These are phyloP conservation scores for Deilephila porcellus DNA, from an alignment of 2,888 invertebrate genomes.

Conservation along the genomic window DNA sequence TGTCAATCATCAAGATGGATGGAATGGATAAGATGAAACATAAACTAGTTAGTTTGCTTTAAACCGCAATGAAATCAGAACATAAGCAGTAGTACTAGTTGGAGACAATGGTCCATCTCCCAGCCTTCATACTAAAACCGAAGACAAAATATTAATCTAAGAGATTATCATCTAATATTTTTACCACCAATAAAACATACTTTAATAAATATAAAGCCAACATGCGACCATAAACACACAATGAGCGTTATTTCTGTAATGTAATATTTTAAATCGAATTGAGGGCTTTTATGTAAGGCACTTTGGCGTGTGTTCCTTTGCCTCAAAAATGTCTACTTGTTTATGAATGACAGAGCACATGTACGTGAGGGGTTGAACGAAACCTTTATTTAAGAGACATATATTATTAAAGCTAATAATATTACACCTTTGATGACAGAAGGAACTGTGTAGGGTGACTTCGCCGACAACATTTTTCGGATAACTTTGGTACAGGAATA, in stretches of 20 bases:
- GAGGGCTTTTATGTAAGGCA: neutral
- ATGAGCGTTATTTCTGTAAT: neutral
- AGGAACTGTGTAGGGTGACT: slow-evolving; percentile 2
- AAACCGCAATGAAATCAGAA: too few species aligned
- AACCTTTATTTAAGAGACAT: slow-evolving; percentile 1
- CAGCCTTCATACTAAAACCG: too few species aligned
- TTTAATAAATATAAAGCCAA: too few species aligned
- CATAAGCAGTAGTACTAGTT: too few species aligned
- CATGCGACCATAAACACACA: neutral
- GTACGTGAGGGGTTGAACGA: neutral
- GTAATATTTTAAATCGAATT: neutral
- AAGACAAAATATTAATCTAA: too few species aligned
- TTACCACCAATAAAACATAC: too few species aligned
- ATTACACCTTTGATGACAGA: neutral
- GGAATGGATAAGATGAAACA: too few species aligned
- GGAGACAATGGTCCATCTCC: too few species aligned
- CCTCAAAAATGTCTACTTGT: slow-evolving; percentile 4
- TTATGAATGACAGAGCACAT: neutral
- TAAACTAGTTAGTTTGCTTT: too few species aligned
- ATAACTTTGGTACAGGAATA: neutral
- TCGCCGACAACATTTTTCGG: neutral
- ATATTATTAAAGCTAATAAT: slow-evolving; percentile 19
- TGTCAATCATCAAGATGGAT: too few species aligned
- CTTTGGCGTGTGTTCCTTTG: neutral
- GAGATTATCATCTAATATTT: too few species aligned